These are phyloP conservation scores for Oreotrochilus melanogaster DNA, from an alignment of 2,113 vertebrate species.

Conservation along the genomic window DNA sequence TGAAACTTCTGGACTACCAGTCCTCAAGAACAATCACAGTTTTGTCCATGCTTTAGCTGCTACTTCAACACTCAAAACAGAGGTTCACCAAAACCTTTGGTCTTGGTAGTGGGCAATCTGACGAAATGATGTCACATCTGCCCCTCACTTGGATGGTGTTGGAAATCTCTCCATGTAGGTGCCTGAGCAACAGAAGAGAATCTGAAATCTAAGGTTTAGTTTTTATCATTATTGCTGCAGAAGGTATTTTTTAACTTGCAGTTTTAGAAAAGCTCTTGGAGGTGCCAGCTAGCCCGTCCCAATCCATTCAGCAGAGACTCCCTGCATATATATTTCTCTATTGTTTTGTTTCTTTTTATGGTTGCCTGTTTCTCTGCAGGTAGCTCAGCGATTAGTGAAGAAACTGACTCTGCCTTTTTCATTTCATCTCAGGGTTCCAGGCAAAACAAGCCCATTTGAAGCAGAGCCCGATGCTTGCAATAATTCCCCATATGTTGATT, in stretches of 20 bases:
- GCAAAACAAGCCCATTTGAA: constrained; percentile 69
- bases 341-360: constrained; percentile 48
- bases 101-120: neutral
- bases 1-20: neutral
- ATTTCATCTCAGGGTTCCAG: constrained; percentile 58
- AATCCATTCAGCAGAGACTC: neutral
- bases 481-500: constrained; percentile 70
- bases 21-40: neutral
- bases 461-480: neutral
- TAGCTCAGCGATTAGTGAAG: constrained; percentile 31
- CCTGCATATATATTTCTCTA: neutral
- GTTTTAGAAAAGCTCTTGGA: neutral
- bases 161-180: neutral
- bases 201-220: neutral
- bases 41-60: neutral
- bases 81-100: neutral
- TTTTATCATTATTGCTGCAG: neutral
- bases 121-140: neutral
- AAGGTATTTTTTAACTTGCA: neutral
- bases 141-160: fast-evolving
- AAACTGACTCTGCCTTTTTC: constrained; percentile 43
- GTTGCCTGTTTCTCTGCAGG: constrained; percentile 61
- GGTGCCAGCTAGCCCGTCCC: neutral
- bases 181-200: fast-evolving
- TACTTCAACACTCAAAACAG: neutral